These are phyloP conservation scores for Hippopotamyrus pictus DNA, from an alignment of 2,797 vertebrate species.

Conservation along the genomic window DNA sequence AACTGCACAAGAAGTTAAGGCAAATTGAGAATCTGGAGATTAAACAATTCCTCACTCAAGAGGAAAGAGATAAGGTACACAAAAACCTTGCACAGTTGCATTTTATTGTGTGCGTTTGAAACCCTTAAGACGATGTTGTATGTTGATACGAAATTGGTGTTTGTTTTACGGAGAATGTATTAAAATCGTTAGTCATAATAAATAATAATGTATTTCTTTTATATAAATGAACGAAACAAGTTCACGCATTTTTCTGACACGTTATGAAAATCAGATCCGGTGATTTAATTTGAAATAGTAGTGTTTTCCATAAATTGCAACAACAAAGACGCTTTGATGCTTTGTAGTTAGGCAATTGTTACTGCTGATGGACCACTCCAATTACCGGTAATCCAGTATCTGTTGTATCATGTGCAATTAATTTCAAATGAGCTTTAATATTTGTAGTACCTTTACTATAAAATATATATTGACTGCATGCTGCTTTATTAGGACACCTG, in stretches of 20 bases:
- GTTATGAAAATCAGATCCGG: neutral
- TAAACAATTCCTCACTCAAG: conserved; percentile 60
- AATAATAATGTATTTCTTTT: neutral
- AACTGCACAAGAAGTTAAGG: conserved; percentile 74
- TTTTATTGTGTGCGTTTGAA: neutral
- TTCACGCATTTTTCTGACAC: neutral
- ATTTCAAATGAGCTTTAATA: neutral
- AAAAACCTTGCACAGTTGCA: conserved; percentile 3
- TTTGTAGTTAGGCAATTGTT: neutral
- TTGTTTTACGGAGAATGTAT: neutral
- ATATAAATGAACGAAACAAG: neutral
- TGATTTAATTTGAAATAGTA: neutral
- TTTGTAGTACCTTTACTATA: neutral
- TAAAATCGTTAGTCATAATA: neutral
- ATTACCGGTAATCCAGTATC: neutral
- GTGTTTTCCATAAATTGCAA: neutral
- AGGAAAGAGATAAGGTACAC: conserved; percentile 69
- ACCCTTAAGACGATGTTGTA: neutral
- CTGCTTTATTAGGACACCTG: neutral
- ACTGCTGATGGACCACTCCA: neutral
- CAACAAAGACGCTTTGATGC: neutral
- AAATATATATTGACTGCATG: neutral
- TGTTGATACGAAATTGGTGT: neutral
- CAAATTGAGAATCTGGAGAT: conserved; percentile 77
- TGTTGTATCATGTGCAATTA: neutral